Percentiles rank a stretch among this genome's conserved stretches.
phyloP scores from a whole-genome alignment of 2,797 vertebrate genomes.

The Eospalax fontanierii region DNA sequence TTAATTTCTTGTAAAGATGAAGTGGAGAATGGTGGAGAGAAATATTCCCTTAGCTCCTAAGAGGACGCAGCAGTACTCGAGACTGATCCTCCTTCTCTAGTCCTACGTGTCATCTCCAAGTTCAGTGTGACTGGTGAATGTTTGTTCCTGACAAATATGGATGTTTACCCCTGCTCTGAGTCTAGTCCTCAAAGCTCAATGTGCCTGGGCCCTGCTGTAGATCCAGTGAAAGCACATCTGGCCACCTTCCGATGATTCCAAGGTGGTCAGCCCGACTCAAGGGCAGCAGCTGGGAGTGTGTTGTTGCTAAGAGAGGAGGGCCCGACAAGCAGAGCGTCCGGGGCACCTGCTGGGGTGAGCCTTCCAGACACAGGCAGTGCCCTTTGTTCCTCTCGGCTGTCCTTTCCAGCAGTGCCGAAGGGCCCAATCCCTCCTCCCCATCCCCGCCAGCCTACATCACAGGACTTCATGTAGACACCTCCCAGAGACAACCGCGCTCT shows the following conservation, averaged over 20 bases:
- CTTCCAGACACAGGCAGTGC: accelerated
- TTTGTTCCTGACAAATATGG: slow-evolving; percentile 67
- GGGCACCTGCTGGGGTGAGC: neutral
- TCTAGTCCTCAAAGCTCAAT: neutral
- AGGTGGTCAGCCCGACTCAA: neutral
- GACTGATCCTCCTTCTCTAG: slow-evolving; percentile 16
- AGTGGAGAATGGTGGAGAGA: slow-evolving; percentile 70
- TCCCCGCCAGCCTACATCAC: accelerated
- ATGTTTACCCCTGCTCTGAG: slow-evolving; percentile 63
- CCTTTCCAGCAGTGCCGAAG: neutral
- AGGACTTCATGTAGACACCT: accelerated
- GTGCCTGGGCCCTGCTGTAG: neutral
- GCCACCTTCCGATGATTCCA: neutral
- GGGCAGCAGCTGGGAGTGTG: neutral
- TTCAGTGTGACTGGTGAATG: slow-evolving; percentile 52
- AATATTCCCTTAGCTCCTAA: slow-evolving; percentile 81
- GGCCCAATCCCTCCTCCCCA: neutral
- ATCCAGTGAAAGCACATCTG: neutral
- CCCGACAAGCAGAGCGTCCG: neutral
- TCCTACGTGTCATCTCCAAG: slow-evolving; percentile 73
- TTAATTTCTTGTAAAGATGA: slow-evolving; percentile 89
- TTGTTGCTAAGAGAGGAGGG: slow-evolving; percentile 32
- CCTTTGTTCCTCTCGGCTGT: neutral
- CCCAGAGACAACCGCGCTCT: neutral
- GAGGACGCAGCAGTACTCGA: slow-evolving; percentile 69